Conservation (phyloP, 2,797 vertebrate genomes). For the Perdix hodgsoniae region DNA sequence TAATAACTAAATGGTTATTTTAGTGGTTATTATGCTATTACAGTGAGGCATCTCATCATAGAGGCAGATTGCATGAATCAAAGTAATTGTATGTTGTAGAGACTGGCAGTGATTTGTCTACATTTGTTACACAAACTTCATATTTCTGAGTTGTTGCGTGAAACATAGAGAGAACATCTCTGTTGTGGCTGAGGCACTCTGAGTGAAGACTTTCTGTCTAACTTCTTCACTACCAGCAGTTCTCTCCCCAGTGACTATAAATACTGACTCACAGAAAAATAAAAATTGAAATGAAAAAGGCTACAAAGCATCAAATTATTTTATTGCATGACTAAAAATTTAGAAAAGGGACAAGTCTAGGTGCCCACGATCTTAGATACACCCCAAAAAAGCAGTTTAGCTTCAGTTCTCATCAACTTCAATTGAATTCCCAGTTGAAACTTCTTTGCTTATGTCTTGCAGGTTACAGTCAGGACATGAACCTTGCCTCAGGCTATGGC, state of each 20-base stretch:
- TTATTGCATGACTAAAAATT: background rate
- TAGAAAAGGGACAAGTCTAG: background rate
- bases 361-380: background rate
- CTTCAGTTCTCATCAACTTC: background rate
- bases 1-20: slow-evolving; percentile 50
- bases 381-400: background rate
- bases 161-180: background rate
- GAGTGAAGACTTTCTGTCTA: background rate
- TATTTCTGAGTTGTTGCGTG: background rate
- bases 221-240: background rate
- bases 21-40: slow-evolving; percentile 10
- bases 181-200: background rate
- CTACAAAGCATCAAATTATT: background rate
- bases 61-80: slow-evolving; percentile 19
- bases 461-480: background rate
- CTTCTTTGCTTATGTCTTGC: background rate
- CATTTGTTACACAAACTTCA: background rate
- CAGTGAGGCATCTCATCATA: background rate
- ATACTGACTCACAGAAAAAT: background rate
- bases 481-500: background rate
- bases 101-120: background rate
- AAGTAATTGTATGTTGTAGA: background rate
- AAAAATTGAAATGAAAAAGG: background rate
- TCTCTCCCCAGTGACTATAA: background rate
- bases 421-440: background rate